Evolutionary conservation across 2,888 invertebrate species (phyloP).

Genomic region (Dioctria rufipes): DNA sequence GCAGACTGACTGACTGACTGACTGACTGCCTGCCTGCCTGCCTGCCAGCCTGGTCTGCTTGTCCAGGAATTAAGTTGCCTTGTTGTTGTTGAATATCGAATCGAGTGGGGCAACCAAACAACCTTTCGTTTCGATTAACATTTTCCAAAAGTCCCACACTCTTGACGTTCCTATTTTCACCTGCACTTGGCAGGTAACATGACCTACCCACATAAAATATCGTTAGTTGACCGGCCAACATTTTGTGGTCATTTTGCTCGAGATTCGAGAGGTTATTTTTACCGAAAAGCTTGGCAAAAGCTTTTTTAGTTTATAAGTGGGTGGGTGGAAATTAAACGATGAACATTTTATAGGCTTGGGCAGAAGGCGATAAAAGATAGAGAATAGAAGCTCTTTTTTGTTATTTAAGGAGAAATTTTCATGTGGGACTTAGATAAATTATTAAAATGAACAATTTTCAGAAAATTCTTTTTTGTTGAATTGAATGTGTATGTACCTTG

Average conservation of each 20-base stretch:
- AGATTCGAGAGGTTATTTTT: not conserved
- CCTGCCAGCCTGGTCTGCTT: not conserved
- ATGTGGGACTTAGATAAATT: too few species aligned
- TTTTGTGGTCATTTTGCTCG: not conserved
- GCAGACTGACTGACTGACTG: too few species aligned
- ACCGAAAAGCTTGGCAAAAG: not conserved
- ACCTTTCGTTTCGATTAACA: not conserved
- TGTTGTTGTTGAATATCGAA: not conserved
- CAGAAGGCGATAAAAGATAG: too few species aligned
- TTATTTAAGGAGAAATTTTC: too few species aligned
- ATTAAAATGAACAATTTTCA: too few species aligned
- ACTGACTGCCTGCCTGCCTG: too few species aligned
- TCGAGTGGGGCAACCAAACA: too few species aligned
- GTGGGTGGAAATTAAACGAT: not conserved
- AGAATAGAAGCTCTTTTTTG: too few species aligned
- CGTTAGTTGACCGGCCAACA: not conserved
- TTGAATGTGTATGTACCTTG: too few species aligned
- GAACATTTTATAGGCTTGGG: not conserved
- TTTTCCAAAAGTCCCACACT: not conserved
- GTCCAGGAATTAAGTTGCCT: not conserved
- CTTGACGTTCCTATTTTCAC: not conserved
- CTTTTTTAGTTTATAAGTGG: not conserved
- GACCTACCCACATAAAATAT: constrained; percentile 13
- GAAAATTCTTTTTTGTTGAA: too few species aligned
- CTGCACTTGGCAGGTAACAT: not conserved